phyloP scores from a whole-genome alignment of 1,140 invertebrate genomes.

The Drosophila chauvacae region DNA sequence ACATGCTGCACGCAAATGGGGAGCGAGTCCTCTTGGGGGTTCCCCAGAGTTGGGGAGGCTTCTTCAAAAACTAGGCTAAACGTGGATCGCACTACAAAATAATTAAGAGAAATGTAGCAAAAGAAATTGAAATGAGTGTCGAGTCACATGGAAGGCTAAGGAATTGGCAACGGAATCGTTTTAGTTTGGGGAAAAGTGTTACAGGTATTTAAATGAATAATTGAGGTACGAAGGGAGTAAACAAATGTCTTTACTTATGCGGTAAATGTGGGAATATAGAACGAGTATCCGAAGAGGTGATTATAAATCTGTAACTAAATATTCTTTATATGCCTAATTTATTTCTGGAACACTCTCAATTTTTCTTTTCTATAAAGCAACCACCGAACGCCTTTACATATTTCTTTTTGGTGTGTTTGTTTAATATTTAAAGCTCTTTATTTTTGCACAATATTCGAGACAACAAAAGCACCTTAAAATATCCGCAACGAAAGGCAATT shows the following conservation, averaged over 20 bases:
- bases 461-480: conserved; percentile 16
- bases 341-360: background rate
- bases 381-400: conserved; percentile 14
- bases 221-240: background rate
- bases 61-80: conserved; percentile 69
- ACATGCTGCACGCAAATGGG: conserved; percentile 71
- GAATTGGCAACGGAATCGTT: conserved; percentile 37
- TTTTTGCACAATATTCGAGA: conserved; percentile 64
- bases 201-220: background rate
- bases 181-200: background rate
- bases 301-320: background rate
- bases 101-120: conserved; percentile 61
- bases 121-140: conserved; percentile 39
- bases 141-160: conserved; percentile 7
- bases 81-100: conserved; percentile 63
- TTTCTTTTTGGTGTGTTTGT: conserved; percentile 25
- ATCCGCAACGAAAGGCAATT: conserved; percentile 50
- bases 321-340: background rate
- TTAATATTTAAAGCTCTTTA: conserved; percentile 69
- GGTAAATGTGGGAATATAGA: background rate
- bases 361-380: background rate
- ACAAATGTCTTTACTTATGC: background rate
- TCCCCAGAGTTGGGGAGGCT: conserved; percentile 10
- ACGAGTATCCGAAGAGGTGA: background rate
- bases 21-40: conserved; percentile 20